Base-by-base conservation (phyloP, 1,140 invertebrate species). In the Frieseomelitta varia region DNA sequence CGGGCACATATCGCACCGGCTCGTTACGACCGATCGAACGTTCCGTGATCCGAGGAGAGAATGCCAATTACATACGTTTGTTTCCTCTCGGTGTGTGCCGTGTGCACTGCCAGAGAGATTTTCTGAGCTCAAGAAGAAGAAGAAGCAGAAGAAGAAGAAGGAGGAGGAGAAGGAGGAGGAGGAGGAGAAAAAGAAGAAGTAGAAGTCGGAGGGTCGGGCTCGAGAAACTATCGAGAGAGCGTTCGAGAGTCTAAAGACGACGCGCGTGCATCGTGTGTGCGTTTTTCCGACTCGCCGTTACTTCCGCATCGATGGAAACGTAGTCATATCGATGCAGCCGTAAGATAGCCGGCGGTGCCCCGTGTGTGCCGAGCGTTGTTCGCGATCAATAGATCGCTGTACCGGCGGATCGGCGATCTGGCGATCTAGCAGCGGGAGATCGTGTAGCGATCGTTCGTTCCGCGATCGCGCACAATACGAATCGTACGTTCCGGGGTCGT, bases 371-470 rank as follows among this genome's bases (percentile, higher is more conserved):
- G 91, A 89, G 86, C 85, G 89, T 92, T 92, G 89, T 92, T 92
- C 91, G 91, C 91, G 92, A 93, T 93, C 92, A 93, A 93, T 93
- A 92, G 92, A 93, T 93, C 91, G 91, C 89, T 93, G 92, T 93
- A 92, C 87, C 87, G 88, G 91, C 90, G 89, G 89, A 92, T 92
- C 88, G 87, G 85, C 91, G 91, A 93, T 93, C 91, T 89, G 88
- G 91, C 91, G 91, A 93, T 92, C 91, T 92, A 93, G 91, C 92
- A 92, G 92, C 92, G 90, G 92, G 92, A 93, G 92, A 92, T 92
- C 92, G 91, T 93, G 92, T 93, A 93, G 92, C 90, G 91, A 93
- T 93, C 91, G 91, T 93, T 92, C 91, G 92, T 93, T 92, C 91
- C 90, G 91, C 90, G 86, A 91, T 90, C 90, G 83, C 87, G 90